Evolutionary conservation across 2,113 vertebrate species (phyloP), one percentile per base, ranked within the genome.

Genomic region (Engraulis encrasicolus): DNA sequence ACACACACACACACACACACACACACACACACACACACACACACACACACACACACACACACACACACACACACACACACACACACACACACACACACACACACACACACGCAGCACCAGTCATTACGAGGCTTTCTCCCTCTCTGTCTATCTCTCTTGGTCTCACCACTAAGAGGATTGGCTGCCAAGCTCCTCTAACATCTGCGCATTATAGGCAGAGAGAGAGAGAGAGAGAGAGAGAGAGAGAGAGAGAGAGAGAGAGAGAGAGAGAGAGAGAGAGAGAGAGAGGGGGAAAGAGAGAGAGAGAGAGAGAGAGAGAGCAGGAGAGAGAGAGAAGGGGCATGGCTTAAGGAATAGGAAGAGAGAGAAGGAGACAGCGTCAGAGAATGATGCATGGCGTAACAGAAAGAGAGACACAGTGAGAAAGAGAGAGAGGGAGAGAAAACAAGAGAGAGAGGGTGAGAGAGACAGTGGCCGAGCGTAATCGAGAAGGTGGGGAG

Each of bases 131-230:
- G 31, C 78, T 83, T 40, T 36, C 79, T 88, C 78, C 50, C 86
- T 81, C 17, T 48, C 45, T 52, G 9, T 3, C 66, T 23, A 50
- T 79, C 85, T 27, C 83, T 23, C 82, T 86, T 52, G 77, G 92
- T 89, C 91, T 89, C 87, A 89, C 83, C 38, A 92, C 90, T 92
- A 92, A 94, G 91, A 90, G 90, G 93, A 93, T 94, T 95, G 92
- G 91, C 88, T 91, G 83, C 85, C 82, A 86, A 87, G 85, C 23
- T 87, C 88, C 85, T 83, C 90, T 83, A 91, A 88, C 90, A 94
- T 93, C 91, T 92, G 91, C 91, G 91, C 90, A 92, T 61, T 36
- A 52, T 50, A 88, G 88, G 54, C 86, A 85, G 50, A n/a, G 90
- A 38, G 78, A 45, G 74, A 50, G 89, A 83, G 85, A 89, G 90